A percentile compares a stretch with the other conserved stretches of the same genome.
These are phyloP conservation scores for Popillia japonica DNA, from an alignment of 1,140 invertebrate genomes.

Conservation along the genomic window DNA sequence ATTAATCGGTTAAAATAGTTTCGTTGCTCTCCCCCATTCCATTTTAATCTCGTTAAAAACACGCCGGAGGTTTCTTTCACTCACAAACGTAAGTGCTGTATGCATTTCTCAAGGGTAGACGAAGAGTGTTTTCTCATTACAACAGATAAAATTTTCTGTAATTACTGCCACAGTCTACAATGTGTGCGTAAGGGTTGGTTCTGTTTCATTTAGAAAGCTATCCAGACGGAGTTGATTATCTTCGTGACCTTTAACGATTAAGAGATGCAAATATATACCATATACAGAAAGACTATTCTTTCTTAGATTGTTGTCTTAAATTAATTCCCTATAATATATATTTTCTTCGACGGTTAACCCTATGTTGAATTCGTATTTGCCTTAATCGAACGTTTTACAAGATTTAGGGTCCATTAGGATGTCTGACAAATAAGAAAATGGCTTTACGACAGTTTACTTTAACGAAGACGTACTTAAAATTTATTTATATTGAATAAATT, in stretches of 20 bases:
- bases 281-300: no score
- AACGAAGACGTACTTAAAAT: not conserved
- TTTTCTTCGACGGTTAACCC: no score
- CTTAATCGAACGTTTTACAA: no score
- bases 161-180: constrained; percentile 25
- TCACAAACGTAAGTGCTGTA: not conserved
- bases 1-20: constrained; percentile 24
- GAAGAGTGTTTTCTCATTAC: constrained; percentile 19
- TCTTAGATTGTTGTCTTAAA: no score
- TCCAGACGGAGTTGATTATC: not conserved
- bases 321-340: no score
- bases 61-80: constrained; percentile 24
- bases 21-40: constrained; percentile 18
- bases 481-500: not conserved
- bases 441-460: not conserved
- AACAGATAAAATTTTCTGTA: constrained; percentile 15
- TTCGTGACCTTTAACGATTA: not conserved
- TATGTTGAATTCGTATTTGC: no score
- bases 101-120: not conserved
- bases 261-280: no score
- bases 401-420: no score
- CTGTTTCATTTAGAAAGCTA: constrained; percentile 3
- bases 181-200: not conserved
- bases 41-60: constrained; percentile 22
- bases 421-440: no score